A percentile compares a stretch with the other conserved stretches of the same genome.
Conservation (phyloP, 2,797 vertebrate genomes). For the Sebastes wilsoni region DNA sequence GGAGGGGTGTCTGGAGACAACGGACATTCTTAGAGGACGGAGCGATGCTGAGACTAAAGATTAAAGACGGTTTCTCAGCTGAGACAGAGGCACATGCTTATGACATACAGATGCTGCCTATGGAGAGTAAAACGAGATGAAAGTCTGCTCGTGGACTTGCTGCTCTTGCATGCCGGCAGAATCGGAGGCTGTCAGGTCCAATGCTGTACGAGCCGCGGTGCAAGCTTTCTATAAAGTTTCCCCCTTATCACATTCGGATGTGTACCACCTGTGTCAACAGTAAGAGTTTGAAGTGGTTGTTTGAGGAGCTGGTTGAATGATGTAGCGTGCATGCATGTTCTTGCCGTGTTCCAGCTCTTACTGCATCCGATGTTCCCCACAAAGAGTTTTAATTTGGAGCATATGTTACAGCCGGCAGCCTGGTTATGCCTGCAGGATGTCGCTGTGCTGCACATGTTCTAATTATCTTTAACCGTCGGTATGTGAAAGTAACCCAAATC, state of each 20-base stretch:
- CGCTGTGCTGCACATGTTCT: slow-evolving; percentile 41
- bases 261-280: slow-evolving; percentile 64
- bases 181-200: not conserved
- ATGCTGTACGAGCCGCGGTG: not conserved
- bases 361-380: slow-evolving; percentile 43
- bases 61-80: slow-evolving; percentile 50
- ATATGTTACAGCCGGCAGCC: slow-evolving; percentile 46
- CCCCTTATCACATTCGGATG: slow-evolving; percentile 36
- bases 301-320: slow-evolving; percentile 22
- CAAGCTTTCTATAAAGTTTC: not conserved
- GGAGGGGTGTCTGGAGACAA: slow-evolving; percentile 17
- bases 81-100: slow-evolving; percentile 50
- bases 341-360: slow-evolving; percentile 26
- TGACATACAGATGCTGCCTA: slow-evolving; percentile 70
- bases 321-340: slow-evolving; percentile 48
- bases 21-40: not conserved
- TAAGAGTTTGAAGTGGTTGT: slow-evolving; percentile 30
- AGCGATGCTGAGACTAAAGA: slow-evolving; percentile 16
- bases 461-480: slow-evolving; percentile 14
- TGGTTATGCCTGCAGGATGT: slow-evolving; percentile 30
- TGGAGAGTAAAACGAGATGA: slow-evolving; percentile 31
- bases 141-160: slow-evolving; percentile 22
- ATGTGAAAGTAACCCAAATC: slow-evolving; percentile 15
- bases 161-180: slow-evolving; percentile 33
- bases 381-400: slow-evolving; percentile 59